phyloP scores from a whole-genome alignment of 2,113 vertebrate genomes.

The Rhea pennata region DNA sequence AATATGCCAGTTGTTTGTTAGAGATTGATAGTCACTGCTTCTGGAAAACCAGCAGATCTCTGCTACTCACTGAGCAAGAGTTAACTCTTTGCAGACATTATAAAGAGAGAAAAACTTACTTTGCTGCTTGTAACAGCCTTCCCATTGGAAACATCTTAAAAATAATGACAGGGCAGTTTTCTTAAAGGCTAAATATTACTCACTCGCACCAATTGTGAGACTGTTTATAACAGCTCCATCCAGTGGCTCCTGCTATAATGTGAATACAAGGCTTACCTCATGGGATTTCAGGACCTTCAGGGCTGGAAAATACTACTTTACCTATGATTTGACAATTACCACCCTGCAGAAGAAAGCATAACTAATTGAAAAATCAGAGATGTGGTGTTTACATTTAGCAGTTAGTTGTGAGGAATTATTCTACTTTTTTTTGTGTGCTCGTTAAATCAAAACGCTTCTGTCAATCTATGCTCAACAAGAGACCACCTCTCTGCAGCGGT shows the following conservation, averaged over 20 bases:
- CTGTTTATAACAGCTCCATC: slow-evolving; percentile 56
- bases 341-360: background rate
- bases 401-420: background rate
- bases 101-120: background rate
- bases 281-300: background rate
- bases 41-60: background rate
- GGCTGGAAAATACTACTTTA: background rate
- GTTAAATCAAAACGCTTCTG: background rate
- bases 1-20: background rate
- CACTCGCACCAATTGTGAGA: background rate
- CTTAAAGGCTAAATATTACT: background rate
- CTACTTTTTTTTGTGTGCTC: background rate
- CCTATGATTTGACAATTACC: background rate
- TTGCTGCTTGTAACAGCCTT: background rate
- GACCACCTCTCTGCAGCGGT: background rate
- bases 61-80: background rate
- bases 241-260: slow-evolving; percentile 7
- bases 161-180: background rate
- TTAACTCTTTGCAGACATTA: background rate
- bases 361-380: background rate
- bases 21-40: background rate
- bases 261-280: background rate
- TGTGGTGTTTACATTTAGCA: background rate
- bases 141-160: background rate
- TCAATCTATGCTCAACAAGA: background rate